Conservation (phyloP, 1,140 invertebrate genomes). For the Aphelenchoides besseyi region DNA sequence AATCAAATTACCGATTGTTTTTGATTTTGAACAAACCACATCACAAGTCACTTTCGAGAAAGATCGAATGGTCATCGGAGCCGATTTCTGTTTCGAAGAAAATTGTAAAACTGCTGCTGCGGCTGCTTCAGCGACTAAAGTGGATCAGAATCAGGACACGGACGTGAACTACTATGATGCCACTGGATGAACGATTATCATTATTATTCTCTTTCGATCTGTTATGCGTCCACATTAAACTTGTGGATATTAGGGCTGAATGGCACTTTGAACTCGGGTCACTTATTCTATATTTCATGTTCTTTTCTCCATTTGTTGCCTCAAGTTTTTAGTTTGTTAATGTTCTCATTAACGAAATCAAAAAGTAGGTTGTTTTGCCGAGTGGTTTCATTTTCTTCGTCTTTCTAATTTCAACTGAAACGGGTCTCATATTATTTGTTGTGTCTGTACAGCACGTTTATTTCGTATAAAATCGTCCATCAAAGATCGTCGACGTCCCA, state of each 20-base stretch:
- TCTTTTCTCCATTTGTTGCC: neutral
- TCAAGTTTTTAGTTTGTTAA: neutral
- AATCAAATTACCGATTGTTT: conserved; percentile 54
- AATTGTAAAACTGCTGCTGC: conserved; percentile 34
- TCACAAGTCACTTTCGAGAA: conserved; percentile 53
- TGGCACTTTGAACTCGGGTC: no score
- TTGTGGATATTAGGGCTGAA: no score
- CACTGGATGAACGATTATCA: conserved; percentile 9
- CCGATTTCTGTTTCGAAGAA: conserved; percentile 51
- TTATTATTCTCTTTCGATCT: neutral
- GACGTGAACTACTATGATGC: conserved; percentile 49
- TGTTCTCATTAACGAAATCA: neutral
- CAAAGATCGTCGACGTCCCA: neutral
- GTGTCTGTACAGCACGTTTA: neutral
- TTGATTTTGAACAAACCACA: conserved; percentile 56
- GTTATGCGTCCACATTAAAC: neutral
- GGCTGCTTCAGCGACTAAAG: neutral
- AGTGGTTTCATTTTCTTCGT: neutral
- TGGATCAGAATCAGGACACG: conserved; percentile 40
- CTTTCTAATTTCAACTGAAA: neutral
- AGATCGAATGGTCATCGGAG: conserved; percentile 41
- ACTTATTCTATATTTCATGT: no score
- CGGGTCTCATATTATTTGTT: neutral
- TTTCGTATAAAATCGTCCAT: neutral
- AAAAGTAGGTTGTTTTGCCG: no score